These are phyloP conservation scores for Sphaeramia orbicularis DNA, from an alignment of 2,797 vertebrate species.

Conservation along the genomic window DNA sequence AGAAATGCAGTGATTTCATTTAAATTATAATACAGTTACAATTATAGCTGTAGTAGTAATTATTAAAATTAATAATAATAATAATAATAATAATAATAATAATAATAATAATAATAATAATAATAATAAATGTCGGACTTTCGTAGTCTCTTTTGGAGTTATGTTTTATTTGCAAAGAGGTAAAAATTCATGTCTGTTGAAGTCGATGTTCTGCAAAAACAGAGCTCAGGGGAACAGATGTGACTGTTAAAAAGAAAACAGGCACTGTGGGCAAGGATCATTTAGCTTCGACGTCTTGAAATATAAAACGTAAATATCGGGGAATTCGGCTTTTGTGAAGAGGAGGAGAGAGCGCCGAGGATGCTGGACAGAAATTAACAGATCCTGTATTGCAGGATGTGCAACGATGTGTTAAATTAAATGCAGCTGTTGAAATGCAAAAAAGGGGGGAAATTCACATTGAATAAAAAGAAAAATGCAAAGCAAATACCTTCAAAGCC, in stretches of 20 bases:
- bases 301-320: constrained; percentile 87
- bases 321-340: constrained; percentile 73
- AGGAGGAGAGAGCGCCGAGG: constrained; percentile 57
- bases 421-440: constrained; percentile 86
- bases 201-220: constrained; percentile 76
- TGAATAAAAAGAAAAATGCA: constrained; percentile 28
- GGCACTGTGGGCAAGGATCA: constrained; percentile 81
- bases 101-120: no score
- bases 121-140: no score
- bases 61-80: no score
- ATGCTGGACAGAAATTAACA: constrained; percentile 83
- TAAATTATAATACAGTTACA: no score
- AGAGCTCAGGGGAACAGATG: constrained; percentile 79
- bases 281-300: constrained; percentile 86
- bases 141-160: no score
- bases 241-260: constrained; percentile 77
- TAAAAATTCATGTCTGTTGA: constrained; percentile 64
- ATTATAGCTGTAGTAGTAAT: no score
- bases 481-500: constrained; percentile 60
- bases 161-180: constrained; percentile 35
- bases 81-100: no score
- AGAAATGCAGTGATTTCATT: no score
- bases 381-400: constrained; percentile 88
- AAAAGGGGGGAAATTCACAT: constrained; percentile 68
- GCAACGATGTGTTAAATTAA: constrained; percentile 90